Evolutionary conservation across 2,113 vertebrate genomes (phyloP).

Genomic region (Engraulis encrasicolus): DNA sequence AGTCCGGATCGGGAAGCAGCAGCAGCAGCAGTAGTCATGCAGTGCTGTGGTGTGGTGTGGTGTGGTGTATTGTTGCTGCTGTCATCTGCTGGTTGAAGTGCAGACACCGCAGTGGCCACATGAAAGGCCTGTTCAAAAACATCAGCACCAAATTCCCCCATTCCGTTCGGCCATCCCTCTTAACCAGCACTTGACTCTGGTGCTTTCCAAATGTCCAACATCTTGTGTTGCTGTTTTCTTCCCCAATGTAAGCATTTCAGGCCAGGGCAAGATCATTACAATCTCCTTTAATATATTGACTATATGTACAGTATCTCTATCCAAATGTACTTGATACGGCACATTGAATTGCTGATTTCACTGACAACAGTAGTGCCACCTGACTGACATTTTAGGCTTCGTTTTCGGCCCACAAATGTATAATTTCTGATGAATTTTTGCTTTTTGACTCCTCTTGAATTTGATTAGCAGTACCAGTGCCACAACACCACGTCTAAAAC

Average conservation of each 20-base stretch:
- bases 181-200: not conserved
- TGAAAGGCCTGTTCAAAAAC: not conserved
- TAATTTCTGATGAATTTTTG: slow-evolving; percentile 42
- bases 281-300: too few relatives aligned
- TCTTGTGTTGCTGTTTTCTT: not conserved
- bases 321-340: too few relatives aligned
- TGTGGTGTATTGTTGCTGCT: not conserved
- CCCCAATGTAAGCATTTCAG: not conserved
- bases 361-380: too few relatives aligned
- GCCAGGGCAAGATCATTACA: too few relatives aligned
- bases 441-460: slow-evolving; percentile 49
- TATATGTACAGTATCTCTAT: too few relatives aligned
- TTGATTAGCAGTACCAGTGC: too few relatives aligned
- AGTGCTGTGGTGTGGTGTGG: too few relatives aligned
- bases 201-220: not conserved
- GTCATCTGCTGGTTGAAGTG: not conserved
- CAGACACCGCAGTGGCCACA: slow-evolving; percentile 3
- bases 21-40: not conserved
- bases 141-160: not conserved
- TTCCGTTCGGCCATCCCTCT: not conserved
- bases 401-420: too few relatives aligned
- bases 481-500: too few relatives aligned
- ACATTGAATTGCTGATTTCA: too few relatives aligned
- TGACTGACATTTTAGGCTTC: too few relatives aligned
- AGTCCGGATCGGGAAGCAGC: not conserved